Evolutionary conservation across 2,113 vertebrate species (phyloP).

Genomic region (Sitta europaea): DNA sequence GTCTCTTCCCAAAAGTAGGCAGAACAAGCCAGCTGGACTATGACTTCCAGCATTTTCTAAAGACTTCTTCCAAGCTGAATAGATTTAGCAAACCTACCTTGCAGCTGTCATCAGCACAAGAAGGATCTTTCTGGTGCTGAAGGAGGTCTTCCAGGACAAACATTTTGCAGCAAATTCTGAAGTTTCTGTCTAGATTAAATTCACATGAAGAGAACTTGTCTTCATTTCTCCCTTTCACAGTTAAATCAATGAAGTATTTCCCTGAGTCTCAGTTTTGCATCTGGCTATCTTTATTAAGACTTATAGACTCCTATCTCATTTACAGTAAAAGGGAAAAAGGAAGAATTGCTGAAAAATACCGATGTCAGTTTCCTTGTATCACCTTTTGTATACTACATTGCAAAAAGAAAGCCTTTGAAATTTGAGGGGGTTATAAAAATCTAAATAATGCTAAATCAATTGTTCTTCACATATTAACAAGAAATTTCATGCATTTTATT

Average conservation of each 20-base stretch:
- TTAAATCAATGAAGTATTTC: neutral
- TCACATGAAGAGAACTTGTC: neutral
- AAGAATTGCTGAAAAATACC: neutral
- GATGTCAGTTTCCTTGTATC: neutral
- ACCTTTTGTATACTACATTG: neutral
- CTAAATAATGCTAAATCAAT: neutral
- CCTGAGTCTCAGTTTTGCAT: neutral
- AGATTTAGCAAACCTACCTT: neutral
- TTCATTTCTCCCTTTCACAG: neutral
- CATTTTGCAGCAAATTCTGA: neutral
- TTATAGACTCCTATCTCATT: neutral
- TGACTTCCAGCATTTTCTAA: neutral
- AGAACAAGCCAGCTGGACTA: neutral
- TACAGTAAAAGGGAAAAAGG: neutral
- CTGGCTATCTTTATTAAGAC: neutral
- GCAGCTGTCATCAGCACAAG: neutral
- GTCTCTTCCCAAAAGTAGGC: neutral
- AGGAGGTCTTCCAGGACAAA: neutral
- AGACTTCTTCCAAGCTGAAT: neutral
- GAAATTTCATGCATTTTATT: neutral
- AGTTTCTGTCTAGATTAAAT: neutral
- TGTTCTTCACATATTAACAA: neutral
- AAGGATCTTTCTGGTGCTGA: neutral
- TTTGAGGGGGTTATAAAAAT: neutral
- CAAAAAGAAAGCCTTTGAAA: neutral